Conservation (phyloP, 2,113 vertebrate genomes). For the Climacteris rufus region DNA sequence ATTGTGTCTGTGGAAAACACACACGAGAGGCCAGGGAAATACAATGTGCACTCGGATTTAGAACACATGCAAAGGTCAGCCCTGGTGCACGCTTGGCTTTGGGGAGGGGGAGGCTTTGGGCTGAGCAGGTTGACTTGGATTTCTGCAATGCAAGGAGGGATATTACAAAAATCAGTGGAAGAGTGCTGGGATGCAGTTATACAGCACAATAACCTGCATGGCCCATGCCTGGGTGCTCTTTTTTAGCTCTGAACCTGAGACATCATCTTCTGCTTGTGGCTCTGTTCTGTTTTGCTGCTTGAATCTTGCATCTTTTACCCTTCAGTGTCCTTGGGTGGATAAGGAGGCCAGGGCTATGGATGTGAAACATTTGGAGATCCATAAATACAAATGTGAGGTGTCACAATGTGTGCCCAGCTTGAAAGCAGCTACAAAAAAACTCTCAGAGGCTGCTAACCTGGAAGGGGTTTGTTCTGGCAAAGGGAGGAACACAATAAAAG, state of each 20-base stretch:
- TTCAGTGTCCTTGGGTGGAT: not conserved
- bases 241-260: not conserved
- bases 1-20: constrained; percentile 52
- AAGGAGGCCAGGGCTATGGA: not conserved
- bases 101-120: not conserved
- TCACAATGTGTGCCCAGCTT: not conserved
- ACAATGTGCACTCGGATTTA: constrained; percentile 34
- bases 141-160: not conserved
- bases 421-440: not conserved
- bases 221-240: not conserved
- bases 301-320: not conserved
- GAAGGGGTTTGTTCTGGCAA: not conserved
- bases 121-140: not conserved
- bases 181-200: not conserved
- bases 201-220: not conserved
- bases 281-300: not conserved
- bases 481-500: not conserved
- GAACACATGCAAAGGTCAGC: constrained; percentile 45
- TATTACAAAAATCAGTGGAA: not conserved
- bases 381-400: not conserved
- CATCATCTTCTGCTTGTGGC: not conserved
- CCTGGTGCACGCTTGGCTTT: not conserved
- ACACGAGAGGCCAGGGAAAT: not conserved
- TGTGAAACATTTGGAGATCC: not conserved
- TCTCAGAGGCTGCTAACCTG: not conserved